phyloP scores from a whole-genome alignment of 2,888 invertebrate genomes.

The Cephus pygmeus region DNA sequence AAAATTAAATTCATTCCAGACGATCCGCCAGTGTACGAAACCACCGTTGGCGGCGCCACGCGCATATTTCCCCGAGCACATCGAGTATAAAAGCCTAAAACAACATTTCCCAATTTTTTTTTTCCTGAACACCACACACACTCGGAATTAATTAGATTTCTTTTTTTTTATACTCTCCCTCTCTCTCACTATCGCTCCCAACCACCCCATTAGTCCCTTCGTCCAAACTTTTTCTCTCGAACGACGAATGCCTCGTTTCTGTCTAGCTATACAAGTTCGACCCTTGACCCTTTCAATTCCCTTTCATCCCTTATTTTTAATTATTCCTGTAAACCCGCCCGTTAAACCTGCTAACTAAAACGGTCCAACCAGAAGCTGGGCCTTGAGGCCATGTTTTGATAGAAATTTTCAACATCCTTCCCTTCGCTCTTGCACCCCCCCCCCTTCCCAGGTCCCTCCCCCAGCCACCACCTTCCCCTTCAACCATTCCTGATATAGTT shows the following conservation, averaged over 20 bases:
- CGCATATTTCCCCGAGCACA: constrained; percentile 2
- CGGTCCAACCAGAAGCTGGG: background rate
- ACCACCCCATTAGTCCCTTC: background rate
- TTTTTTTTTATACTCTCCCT: constrained; percentile 15
- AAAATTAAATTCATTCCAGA: background rate
- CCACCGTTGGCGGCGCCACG: background rate
- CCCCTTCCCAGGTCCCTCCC: too few relatives aligned
- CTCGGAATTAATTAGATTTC: constrained; percentile 24
- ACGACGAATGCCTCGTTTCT: background rate
- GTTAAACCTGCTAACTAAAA: constrained; percentile 13
- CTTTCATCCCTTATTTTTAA: constrained; percentile 49
- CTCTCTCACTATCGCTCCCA: background rate
- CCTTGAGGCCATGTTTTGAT: background rate
- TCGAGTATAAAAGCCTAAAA: constrained; percentile 45
- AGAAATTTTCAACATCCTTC: background rate
- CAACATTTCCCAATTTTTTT: constrained; percentile 40
- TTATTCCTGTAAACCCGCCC: constrained; percentile 40
- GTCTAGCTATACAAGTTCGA: background rate
- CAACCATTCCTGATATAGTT: background rate
- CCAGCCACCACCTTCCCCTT: too few relatives aligned
- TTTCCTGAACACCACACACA: constrained; percentile 21
- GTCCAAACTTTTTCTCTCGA: background rate
- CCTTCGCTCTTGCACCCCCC: background rate
- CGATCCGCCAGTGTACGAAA: background rate
- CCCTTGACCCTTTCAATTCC: constrained; percentile 36